Evolutionary conservation across 2,888 invertebrate species (phyloP).

Genomic region (Itoplectis maculator): DNA sequence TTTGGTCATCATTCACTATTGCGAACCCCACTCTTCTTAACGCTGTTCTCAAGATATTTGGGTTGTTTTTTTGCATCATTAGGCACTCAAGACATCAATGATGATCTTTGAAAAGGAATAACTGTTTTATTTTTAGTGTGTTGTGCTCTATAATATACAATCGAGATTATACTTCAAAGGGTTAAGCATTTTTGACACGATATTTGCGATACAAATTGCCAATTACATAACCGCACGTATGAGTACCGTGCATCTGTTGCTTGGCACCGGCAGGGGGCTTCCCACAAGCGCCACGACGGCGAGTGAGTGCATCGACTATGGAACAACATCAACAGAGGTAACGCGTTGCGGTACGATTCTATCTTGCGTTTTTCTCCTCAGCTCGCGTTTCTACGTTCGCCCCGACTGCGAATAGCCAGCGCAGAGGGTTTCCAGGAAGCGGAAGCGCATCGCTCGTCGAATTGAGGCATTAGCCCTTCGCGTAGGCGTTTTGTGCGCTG

Average conservation of each 20-base stretch:
- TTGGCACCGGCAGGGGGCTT: neutral
- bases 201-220: neutral
- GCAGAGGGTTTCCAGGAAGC: constrained; percentile 33
- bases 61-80: no score
- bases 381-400: constrained; percentile 1
- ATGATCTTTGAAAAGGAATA: no score
- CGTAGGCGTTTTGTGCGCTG: constrained; percentile 23
- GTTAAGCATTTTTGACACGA: neutral
- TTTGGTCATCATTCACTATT: no score
- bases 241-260: constrained; percentile 2
- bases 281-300: neutral
- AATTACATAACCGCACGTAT: constrained; percentile 6
- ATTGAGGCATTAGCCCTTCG: constrained; percentile 28
- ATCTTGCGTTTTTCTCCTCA: neutral
- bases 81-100: no score
- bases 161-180: no score
- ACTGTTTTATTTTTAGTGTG: no score
- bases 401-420: constrained; percentile 6
- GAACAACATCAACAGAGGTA: neutral
- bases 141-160: no score
- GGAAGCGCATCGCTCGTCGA: constrained; percentile 23
- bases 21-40: no score
- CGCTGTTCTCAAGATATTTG: no score
- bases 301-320: constrained; percentile 21
- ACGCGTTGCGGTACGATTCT: neutral